Base-by-base conservation (phyloP, 2,113 vertebrate species). In the Penelope pileata region DNA sequence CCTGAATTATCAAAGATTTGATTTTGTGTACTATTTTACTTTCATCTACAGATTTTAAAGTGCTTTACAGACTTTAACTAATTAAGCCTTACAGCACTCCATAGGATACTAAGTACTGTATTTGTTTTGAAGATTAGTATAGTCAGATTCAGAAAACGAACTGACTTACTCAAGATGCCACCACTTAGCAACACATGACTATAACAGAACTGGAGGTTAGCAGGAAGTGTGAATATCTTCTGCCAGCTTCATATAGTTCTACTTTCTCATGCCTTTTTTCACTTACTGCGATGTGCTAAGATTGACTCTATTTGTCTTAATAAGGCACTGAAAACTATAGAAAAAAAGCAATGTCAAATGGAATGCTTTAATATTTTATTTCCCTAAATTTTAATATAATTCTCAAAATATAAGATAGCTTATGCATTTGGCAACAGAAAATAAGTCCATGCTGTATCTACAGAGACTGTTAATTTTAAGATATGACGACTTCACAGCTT, bases 111-210 rank as follows among this genome's bases (percentile, higher is more conserved):
- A 80, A 83, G 64, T 81, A 40, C n/a, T 83, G 12, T 78, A 58
- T 85, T 86, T 80, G 58, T 91, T 91, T 85, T 93, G 56, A 48
- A 74, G 42, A 60, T 92, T 72, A 83, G 48, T 58, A 58, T 94
- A 91, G 83, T 88, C 54, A 96, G 43, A 75, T 67, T 74, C 47
- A 74, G 68, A 63, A 77, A 86, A 86, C 78, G 29, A 80, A 77
- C 21, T 64, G 60, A 58, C 14, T 68, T 70, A 34, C 36, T 92
- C 76, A 90, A 87, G 27, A 64, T 94, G 80, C 74, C 76, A 58
- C 72, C 60, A 53, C 60, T 84, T 88, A 91, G 38, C 32, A 80
- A 36, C 50, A 82, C 13, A 26, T 9, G 53, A 43, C 50, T 67
- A 5, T 70, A 74, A 45, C n/a, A 59, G 45, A 74, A 59, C 21